These are phyloP conservation scores for Eupithecia subfuscata DNA, from an alignment of 2,888 invertebrate genomes.

Conservation along the genomic window DNA sequence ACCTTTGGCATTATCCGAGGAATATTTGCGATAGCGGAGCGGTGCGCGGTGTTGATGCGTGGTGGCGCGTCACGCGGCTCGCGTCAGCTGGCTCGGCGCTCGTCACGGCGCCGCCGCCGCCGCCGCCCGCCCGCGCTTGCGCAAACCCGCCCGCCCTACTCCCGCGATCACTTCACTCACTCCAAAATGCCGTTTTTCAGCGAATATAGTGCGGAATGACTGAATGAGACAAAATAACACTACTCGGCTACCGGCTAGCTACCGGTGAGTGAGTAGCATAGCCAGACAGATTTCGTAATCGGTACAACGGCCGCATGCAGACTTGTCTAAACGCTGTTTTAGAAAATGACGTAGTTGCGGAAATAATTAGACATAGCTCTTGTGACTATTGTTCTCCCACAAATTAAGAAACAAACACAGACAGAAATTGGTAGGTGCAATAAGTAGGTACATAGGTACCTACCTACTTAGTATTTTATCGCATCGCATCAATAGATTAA, in stretches of 20 bases:
- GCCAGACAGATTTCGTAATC: slow-evolving; percentile 42
- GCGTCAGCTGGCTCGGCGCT: slow-evolving; percentile 69
- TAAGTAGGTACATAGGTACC: neutral
- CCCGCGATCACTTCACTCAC: slow-evolving; percentile 17
- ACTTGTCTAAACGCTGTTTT: slow-evolving; percentile 38
- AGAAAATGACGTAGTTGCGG: slow-evolving; percentile 40
- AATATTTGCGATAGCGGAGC: slow-evolving; percentile 58
- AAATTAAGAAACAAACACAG: neutral
- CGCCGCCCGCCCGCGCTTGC: slow-evolving; percentile 71
- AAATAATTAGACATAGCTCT: neutral
- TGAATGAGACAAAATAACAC: slow-evolving; percentile 35
- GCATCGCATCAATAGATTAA: neutral
- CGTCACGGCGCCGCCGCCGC: slow-evolving; percentile 68
- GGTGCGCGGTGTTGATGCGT: slow-evolving; percentile 66
- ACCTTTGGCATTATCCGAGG: slow-evolving; percentile 55
- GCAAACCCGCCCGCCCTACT: slow-evolving; percentile 63
- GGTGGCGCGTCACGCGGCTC: slow-evolving; percentile 67
- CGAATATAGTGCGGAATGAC: slow-evolving; percentile 22
- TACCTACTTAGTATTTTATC: neutral
- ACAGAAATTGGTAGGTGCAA: neutral
- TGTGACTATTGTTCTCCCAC: neutral
- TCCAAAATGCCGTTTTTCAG: slow-evolving; percentile 14
- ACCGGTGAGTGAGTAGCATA: slow-evolving; percentile 38
- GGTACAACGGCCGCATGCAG: slow-evolving; percentile 35
- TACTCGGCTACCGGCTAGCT: slow-evolving; percentile 27